phyloP scores from a whole-genome alignment of 2,113 vertebrate genomes.

The Hypomesus transpacificus region DNA sequence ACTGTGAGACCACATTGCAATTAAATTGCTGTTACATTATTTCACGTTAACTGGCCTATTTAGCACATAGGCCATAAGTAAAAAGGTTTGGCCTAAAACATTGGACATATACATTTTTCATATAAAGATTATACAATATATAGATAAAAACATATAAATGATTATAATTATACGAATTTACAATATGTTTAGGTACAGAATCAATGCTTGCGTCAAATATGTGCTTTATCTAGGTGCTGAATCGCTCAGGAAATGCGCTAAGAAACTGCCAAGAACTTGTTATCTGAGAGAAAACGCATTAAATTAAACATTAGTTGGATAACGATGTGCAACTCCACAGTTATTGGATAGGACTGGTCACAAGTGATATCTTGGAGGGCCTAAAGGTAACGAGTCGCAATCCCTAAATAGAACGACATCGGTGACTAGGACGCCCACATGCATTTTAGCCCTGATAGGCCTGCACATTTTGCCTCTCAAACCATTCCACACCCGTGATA shows the following conservation, averaged over 20 bases:
- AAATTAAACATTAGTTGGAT: conserved; percentile 54
- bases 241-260: conserved; percentile 20
- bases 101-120: no score
- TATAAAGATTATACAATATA: no score
- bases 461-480: conserved; percentile 15
- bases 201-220: no score
- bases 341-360: conserved; percentile 57
- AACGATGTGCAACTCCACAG: conserved; percentile 57
- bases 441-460: conserved; percentile 22
- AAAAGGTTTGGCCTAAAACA: no score
- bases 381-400: conserved; percentile 32
- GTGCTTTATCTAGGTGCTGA: conserved; percentile 35
- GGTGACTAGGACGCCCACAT: conserved; percentile 40
- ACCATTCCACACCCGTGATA: conserved; percentile 43
- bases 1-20: no score
- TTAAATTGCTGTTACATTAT: no score
- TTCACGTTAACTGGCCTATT: no score
- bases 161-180: no score
- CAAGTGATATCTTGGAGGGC: conserved; percentile 32
- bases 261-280: conserved; percentile 56
- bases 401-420: conserved; percentile 62
- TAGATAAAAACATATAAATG: no score
- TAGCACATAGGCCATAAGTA: no score
- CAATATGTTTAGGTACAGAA: no score
- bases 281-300: conserved; percentile 62